A percentile compares a stretch with the other conserved stretches of the same genome.
These are phyloP conservation scores for Aegithalos caudatus DNA, from an alignment of 2,113 vertebrate species.

Conservation along the genomic window DNA sequence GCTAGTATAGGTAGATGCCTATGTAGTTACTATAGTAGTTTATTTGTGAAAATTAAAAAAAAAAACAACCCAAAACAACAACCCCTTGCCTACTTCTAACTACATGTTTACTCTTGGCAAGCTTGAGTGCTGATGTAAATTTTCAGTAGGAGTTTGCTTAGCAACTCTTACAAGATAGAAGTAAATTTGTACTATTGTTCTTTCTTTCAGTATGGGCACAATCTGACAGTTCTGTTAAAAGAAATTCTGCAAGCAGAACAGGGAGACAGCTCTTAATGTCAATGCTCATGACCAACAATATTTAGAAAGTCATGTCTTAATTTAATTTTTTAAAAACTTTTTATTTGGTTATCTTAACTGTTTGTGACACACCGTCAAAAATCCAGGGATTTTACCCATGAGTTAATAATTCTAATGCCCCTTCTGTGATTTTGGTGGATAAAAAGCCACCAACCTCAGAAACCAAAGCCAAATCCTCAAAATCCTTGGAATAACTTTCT, in stretches of 20 bases:
- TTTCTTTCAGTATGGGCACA: neutral
- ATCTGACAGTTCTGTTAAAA: neutral
- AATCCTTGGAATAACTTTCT: neutral
- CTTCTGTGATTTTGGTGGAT: neutral
- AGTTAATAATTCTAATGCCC: neutral
- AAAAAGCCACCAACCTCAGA: neutral
- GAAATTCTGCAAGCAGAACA: neutral
- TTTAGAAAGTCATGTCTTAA: neutral
- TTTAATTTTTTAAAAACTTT: neutral
- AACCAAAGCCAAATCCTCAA: neutral
- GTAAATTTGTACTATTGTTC: neutral
- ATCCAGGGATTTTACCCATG: neutral
- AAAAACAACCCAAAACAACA: neutral
- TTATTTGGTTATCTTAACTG: neutral
- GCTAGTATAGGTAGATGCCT: neutral
- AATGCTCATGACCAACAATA: neutral
- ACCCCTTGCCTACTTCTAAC: neutral
- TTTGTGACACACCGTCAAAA: neutral
- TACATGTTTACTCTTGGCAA: neutral
- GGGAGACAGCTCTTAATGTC: neutral
- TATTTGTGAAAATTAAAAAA: neutral
- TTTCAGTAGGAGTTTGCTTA: neutral
- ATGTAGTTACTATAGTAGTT: neutral
- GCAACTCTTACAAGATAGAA: neutral
- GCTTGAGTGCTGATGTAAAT: neutral